phyloP scores from a whole-genome alignment of 2,888 invertebrate species.

The Candidula unifasciata region DNA sequence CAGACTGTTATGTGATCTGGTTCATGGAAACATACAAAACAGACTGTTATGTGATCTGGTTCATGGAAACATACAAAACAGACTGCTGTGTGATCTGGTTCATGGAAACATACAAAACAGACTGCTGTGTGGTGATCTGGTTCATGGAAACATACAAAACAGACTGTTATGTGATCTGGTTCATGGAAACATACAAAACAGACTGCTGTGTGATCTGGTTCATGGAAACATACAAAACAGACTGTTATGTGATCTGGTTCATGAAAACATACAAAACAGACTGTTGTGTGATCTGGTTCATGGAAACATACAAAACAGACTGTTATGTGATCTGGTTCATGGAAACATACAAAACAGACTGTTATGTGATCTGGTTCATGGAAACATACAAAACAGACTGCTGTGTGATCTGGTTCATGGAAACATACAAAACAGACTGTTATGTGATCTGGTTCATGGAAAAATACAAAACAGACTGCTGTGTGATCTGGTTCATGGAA shows the following conservation, averaged over 20 bases:
- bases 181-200: constrained; percentile 49
- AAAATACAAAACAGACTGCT: constrained; percentile 58
- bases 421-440: background rate
- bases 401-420: constrained; percentile 60
- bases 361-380: no score
- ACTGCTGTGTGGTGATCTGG: background rate
- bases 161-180: no score
- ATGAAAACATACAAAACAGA: constrained; percentile 44
- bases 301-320: background rate
- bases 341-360: background rate
- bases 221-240: background rate
- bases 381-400: constrained; percentile 56
- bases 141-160: background rate
- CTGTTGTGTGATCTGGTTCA: constrained; percentile 63
- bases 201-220: constrained; percentile 63
- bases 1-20: background rate
- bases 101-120: background rate
- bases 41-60: no score
- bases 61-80: constrained; percentile 49
- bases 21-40: background rate
- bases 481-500: constrained; percentile 57
- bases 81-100: constrained; percentile 63
- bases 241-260: background rate
- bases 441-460: background rate
- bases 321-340: background rate